Evolutionary conservation across 2,113 vertebrate species (phyloP), one percentile per base, ranked within the genome.

Genomic region (Trogon surrucura): DNA sequence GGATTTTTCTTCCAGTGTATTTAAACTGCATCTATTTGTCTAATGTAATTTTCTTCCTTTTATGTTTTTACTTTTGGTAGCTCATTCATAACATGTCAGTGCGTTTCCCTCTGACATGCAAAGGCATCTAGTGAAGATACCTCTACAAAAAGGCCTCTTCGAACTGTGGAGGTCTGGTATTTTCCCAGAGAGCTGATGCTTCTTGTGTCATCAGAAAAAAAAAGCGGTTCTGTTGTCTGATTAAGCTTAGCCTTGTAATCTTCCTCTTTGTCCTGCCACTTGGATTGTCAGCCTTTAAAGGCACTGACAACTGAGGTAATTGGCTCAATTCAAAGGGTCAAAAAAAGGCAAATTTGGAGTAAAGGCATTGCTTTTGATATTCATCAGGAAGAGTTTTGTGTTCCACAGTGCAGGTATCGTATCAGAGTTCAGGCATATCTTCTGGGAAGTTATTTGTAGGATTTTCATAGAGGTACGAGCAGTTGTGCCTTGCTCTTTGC

Each of bases 261-360:
- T 94, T 91, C 30, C 38, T 94, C 92, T 93, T 93, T 95, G 91
- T 89, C 26, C 70, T 34, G 51, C 36, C 5, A 36, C 51, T 72
- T 53, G 60, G 44, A 95, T 96, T 97, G 93, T 97, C 88, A 96
- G 96, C 93, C 77, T 74, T 93, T 69, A 70, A 89, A 62, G 65
- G 38, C 56, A 57, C 78, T 44, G 89, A 82, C 69, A 75, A 57
- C 72, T 93, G 79, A 90, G 34, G 25, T 91, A 77, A 94, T 74
- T 67, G 81, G 77, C 60, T 91, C 48, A 71, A 80, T 86, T 72
- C 60, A 74, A 51, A 88, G 61, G 72, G 90, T 86, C 90, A 91
- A 66, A 94, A 95, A 90, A 88, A 90, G 41, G 64, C 74, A 94
- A 71, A 19, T 83, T 45, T 89, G 60, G 27, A 82, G 38, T 85